phyloP scores from a whole-genome alignment of 2,888 invertebrate genomes.

The Seira sanloemensis region DNA sequence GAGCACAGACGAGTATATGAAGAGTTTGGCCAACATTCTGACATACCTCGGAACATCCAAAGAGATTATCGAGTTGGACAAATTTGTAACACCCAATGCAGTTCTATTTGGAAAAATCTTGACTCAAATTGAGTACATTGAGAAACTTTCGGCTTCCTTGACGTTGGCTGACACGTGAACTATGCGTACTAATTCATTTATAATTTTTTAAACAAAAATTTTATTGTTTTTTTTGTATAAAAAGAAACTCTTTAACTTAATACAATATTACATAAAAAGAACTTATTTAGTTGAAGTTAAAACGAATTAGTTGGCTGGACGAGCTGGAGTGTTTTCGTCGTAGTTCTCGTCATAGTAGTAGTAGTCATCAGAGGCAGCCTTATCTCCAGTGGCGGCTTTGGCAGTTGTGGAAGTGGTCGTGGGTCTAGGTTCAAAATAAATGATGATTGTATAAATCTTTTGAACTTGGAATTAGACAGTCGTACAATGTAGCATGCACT shows the following conservation, averaged over 20 bases:
- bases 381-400: slow-evolving; percentile 57
- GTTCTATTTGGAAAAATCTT: slow-evolving; percentile 1
- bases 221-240: slow-evolving; percentile 34
- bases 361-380: slow-evolving; percentile 66
- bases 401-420: slow-evolving; percentile 63
- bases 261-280: slow-evolving; percentile 29
- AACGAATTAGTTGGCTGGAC: slow-evolving; percentile 42
- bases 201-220: slow-evolving; percentile 53
- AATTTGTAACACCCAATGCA: slow-evolving; percentile 27
- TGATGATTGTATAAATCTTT: no score
- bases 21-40: slow-evolving; percentile 18
- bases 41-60: slow-evolving; percentile 48
- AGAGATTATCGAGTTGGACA: slow-evolving; percentile 55
- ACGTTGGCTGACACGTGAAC: background rate
- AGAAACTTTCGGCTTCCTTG: background rate
- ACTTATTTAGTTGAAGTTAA: slow-evolving; percentile 10
- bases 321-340: slow-evolving; percentile 67
- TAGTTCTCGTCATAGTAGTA: slow-evolving; percentile 73
- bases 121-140: background rate
- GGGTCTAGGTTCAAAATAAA: no score
- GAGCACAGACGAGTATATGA: slow-evolving; percentile 27
- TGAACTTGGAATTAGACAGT: no score
- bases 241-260: slow-evolving; percentile 44
- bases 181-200: background rate
- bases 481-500: no score